Conservation (phyloP, 2,888 invertebrate genomes). For the Ctenicera cuprea region DNA sequence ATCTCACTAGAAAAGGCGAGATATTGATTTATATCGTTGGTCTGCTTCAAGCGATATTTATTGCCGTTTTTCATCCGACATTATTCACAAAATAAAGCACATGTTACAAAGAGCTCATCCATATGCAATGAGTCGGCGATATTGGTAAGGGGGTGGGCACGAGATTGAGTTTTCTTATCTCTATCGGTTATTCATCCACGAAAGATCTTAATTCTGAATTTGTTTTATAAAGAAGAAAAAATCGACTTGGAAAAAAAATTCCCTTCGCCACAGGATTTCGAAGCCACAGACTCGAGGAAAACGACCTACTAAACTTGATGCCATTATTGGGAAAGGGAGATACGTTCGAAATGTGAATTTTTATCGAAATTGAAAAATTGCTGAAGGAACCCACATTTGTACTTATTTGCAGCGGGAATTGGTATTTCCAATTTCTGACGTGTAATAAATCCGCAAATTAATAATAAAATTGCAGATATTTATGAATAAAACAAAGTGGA, state of each 20-base stretch:
- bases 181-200: constrained; percentile 45
- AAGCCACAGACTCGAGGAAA: not conserved
- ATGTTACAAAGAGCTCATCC: constrained; percentile 61
- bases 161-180: constrained; percentile 53
- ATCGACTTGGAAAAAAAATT: not conserved
- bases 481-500: not conserved
- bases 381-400: no score
- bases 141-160: constrained; percentile 43
- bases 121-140: constrained; percentile 58
- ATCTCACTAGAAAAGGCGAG: constrained; percentile 27
- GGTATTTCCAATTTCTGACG: not conserved
- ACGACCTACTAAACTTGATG: not conserved
- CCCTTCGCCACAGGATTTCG: not conserved
- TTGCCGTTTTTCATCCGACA: constrained; percentile 59
- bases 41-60: constrained; percentile 60
- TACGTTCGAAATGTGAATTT: no score
- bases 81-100: constrained; percentile 61
- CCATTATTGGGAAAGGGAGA: no score
- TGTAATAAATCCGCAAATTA: not conserved
- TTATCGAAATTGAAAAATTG: no score
- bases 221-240: constrained; percentile 39
- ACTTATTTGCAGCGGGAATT: not conserved
- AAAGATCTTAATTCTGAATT: constrained; percentile 49
- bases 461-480: not conserved
- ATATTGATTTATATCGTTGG: constrained; percentile 63